Evolutionary conservation across 1,140 invertebrate species (phyloP), one percentile per base, ranked within the genome.

Genomic region (Aphis craccivora): DNA sequence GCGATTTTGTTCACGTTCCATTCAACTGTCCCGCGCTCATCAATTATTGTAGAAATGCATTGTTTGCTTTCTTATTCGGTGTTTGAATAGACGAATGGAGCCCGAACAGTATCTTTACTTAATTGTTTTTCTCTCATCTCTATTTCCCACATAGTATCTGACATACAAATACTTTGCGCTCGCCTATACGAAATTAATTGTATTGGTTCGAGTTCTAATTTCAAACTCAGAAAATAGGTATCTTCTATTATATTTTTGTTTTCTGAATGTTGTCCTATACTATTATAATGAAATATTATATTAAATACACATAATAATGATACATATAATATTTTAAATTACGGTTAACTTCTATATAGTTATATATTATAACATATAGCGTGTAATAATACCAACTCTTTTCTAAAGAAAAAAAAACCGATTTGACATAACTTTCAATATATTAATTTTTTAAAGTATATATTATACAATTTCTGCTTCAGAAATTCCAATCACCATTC

Each of bases 11-110:
- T 76, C 60, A 76, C 60, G 60, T 76, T 14, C 60, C 11, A 76
- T 76, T 76, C 60, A 76, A 76, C 60, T 76, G 60, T 76, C 30
- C n/a, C 30, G 14, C 5, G 30, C n/a, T 76, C 60, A 76, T 76
- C 60, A 76, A 76, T 76, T 76, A 76, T n/a, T 76, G n/a, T 76
- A n/a, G 60, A 76, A n/a, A 76, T 76, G 60, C 60, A n/a, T 76
- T 76, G 60, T 76, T 76, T 76, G 60, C 60, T 76, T 76, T 76
- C 60, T n/a, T 76, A 76, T 76, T 76, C 14, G 60, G 14, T 18
- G 60, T 76, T 76, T 76, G 60, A 76, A 76, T 76, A 76, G 60
- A 76, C 60, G n/a, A 76, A n/a, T 14, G 4, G 60, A 6, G n/a
- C n/a, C 60, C 60, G 14, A n/a, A 35, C 60, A 18, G 30, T 76